These are phyloP conservation scores for Lichenostomus cassidix DNA, from an alignment of 2,113 vertebrate genomes.

Conservation along the genomic window DNA sequence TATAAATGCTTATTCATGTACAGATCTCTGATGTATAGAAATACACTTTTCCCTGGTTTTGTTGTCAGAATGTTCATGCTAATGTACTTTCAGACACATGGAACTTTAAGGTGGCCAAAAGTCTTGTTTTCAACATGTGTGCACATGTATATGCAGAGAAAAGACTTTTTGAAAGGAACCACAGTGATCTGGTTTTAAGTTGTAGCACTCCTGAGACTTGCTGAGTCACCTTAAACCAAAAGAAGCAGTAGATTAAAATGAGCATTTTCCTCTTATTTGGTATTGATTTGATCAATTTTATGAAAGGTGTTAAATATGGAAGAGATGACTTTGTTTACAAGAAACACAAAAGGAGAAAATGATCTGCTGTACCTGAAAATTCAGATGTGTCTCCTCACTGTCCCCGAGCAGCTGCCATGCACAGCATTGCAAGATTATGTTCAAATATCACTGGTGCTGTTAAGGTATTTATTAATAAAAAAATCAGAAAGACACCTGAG, in stretches of 20 bases:
- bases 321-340: slow-evolving; percentile 30
- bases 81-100: background rate
- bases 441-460: slow-evolving; percentile 67
- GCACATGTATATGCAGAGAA: background rate
- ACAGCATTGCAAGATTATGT: slow-evolving; percentile 48
- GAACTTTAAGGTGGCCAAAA: slow-evolving; percentile 37
- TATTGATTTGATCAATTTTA: slow-evolving; percentile 3
- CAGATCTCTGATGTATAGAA: slow-evolving; percentile 47
- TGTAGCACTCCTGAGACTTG: background rate
- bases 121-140: background rate
- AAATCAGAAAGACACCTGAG: background rate
- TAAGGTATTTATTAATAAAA: slow-evolving; percentile 83
- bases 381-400: background rate
- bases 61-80: slow-evolving; percentile 26
- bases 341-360: slow-evolving; percentile 3
- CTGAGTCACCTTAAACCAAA: background rate
- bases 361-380: slow-evolving; percentile 24
- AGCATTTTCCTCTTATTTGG: slow-evolving; percentile 14
- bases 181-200: background rate
- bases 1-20: slow-evolving; percentile 66
- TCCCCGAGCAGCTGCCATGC: background rate
- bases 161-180: slow-evolving; percentile 14
- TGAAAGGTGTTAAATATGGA: slow-evolving; percentile 8
- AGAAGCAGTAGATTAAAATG: slow-evolving; percentile 2
- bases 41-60: background rate